Evolutionary conservation across 37 sponge, comb jelly and placozoan genomes (phyloP), one percentile per base, ranked within the genome.

Genomic region (Ianthella basta): DNA sequence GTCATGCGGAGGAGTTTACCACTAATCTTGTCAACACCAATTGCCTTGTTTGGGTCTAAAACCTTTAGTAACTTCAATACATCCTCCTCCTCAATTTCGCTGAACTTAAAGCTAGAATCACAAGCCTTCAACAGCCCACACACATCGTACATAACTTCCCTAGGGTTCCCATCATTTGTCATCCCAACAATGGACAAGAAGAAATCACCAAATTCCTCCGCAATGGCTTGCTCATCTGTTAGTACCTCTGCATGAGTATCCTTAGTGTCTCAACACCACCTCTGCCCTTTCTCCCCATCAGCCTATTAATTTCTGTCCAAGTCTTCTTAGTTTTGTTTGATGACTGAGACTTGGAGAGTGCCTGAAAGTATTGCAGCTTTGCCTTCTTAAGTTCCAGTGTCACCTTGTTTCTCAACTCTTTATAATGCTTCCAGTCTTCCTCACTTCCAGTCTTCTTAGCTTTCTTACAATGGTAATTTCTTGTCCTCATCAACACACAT

Each of bases 11-110:
- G 36, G 20, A 70, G 36, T 84, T 72, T 67, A 1, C 37, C 57
- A 70, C 85, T 16, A 3, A 70, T 73, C 3, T 29, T 10, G 19
- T 70, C 85, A 10, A 20, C 38, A 0, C 73, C 85, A 4, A 6
- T 33, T 32, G 85, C 75, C 85, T 84, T 73, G 36, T 82, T 82
- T 1, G 67, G 50, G 25, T 82, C 67, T 4, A 63, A 35, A 5
- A 1, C 59, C 40, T 5, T 36, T 34, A 82, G 67, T 57, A 73
- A 3, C 21, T 72, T 68, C 56, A 72, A 29, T 6, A 84, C 85
- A 53, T 84, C 85, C 14, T 6, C 59, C 59, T 84, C 75, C 36
- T 84, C 74, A 73, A 70, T 29, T 60, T 3, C 13, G 2, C 38
- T 72, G n/a, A 73, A 56, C 56, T 5, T 56, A 34, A 73, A 72